These are phyloP conservation scores for Drosophila serrata DNA, from an alignment of 1,140 invertebrate genomes.

Conservation along the genomic window DNA sequence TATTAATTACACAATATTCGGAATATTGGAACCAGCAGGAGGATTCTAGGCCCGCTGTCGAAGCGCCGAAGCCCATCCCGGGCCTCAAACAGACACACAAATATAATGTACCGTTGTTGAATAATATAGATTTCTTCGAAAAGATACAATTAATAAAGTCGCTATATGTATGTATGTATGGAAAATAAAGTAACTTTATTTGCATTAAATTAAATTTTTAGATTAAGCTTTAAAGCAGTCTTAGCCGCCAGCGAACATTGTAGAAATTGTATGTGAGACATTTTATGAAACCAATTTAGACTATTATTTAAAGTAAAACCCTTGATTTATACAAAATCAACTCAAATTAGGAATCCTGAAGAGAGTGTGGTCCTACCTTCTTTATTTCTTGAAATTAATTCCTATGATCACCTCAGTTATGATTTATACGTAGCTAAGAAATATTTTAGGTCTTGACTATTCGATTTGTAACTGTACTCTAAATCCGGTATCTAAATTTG, in stretches of 20 bases:
- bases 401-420: not conserved
- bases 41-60: slow-evolving; percentile 53
- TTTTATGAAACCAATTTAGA: too few relatives aligned
- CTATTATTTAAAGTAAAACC: not conserved
- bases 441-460: not conserved
- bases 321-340: too few relatives aligned
- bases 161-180: slow-evolving; percentile 58
- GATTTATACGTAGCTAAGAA: not conserved
- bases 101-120: slow-evolving; percentile 75
- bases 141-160: slow-evolving; percentile 63
- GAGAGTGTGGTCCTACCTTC: too few relatives aligned
- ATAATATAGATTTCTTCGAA: slow-evolving; percentile 72
- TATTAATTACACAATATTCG: slow-evolving; percentile 64
- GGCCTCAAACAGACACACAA: slow-evolving; percentile 58
- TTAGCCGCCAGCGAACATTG: not conserved
- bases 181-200: not conserved
- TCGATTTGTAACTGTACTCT: too few relatives aligned
- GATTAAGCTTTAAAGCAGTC: not conserved
- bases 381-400: too few relatives aligned
- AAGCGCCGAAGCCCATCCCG: slow-evolving; percentile 35
- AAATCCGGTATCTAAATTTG: slow-evolving; percentile 5
- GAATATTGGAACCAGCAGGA: slow-evolving; percentile 59
- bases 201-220: not conserved
- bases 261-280: not conserved
- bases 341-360: too few relatives aligned